A percentile compares a stretch with the other conserved stretches of the same genome.
phyloP scores from a whole-genome alignment of 2,888 invertebrate genomes.

The Sylvicola fuscatus region DNA sequence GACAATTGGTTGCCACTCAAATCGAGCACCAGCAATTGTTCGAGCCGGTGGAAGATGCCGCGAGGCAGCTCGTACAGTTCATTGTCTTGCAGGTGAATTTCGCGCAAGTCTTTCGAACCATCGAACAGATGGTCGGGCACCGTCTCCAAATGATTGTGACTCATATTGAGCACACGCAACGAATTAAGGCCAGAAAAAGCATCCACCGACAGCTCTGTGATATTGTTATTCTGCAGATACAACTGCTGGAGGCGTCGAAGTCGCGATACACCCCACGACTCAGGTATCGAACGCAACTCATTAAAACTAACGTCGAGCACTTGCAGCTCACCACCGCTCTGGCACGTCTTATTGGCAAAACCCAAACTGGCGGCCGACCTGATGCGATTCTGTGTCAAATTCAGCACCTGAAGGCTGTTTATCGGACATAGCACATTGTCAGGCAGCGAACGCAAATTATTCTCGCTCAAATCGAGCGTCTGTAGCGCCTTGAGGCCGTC shows the following conservation, averaged over 20 bases:
- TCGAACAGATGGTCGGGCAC: slow-evolving; percentile 67
- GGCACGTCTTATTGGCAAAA: slow-evolving; percentile 23
- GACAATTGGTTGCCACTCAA: slow-evolving; percentile 68
- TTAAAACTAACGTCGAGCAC: slow-evolving; percentile 65
- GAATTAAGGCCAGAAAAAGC: slow-evolving; percentile 60
- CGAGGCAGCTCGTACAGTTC: slow-evolving; percentile 62
- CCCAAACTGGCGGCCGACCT: slow-evolving; percentile 58
- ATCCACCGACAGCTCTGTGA: slow-evolving; percentile 56
- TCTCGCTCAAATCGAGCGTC: slow-evolving; percentile 58
- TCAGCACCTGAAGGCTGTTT: slow-evolving; percentile 58
- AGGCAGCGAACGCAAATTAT: slow-evolving; percentile 63
- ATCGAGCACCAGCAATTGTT: slow-evolving; percentile 66
- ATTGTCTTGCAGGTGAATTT: slow-evolving; percentile 70
- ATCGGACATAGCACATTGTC: slow-evolving; percentile 61
- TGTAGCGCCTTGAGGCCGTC: slow-evolving; percentile 61
- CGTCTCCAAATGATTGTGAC: slow-evolving; percentile 62
- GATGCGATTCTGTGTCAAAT: slow-evolving; percentile 68
- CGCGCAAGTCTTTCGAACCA: slow-evolving; percentile 58
- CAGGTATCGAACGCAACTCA: slow-evolving; percentile 48
- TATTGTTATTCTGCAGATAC: slow-evolving; percentile 63
- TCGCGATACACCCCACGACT: slow-evolving; percentile 53
- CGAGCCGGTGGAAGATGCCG: slow-evolving; percentile 63
- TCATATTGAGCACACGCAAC: slow-evolving; percentile 64
- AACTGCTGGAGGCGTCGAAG: slow-evolving; percentile 60
- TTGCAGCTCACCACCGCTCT: slow-evolving; percentile 41